Conservation (phyloP, 2,113 vertebrate species). For the Lycaon pictus region DNA sequence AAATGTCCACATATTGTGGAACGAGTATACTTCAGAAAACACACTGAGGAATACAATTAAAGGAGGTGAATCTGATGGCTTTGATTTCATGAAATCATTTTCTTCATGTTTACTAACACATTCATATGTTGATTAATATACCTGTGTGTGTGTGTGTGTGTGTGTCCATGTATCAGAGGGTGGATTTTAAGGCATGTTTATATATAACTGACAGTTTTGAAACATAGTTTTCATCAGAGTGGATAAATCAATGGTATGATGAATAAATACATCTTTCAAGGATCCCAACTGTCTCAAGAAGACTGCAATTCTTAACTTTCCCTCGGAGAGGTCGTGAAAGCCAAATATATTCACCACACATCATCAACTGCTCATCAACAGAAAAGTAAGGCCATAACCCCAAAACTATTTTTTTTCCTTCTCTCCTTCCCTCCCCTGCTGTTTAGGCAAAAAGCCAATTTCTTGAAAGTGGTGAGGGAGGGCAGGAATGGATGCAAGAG, state of each 20-base stretch:
- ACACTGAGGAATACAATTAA: neutral
- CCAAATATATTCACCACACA: constrained; percentile 39
- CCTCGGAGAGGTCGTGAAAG: constrained; percentile 51
- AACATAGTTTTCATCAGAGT: neutral
- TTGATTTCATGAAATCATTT: neutral
- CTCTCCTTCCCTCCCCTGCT: neutral
- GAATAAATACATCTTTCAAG: constrained; percentile 56
- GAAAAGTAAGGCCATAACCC: constrained; percentile 19
- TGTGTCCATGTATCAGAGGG: neutral
- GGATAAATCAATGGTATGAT: constrained; percentile 20
- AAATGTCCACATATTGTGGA: neutral
- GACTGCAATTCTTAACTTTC: constrained; percentile 35
- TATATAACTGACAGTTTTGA: constrained; percentile 12
- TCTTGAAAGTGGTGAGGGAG: constrained; percentile 29
- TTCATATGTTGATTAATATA: neutral
- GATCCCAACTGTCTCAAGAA: constrained; percentile 39
- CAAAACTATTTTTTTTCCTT: neutral
- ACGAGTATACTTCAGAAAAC: neutral
- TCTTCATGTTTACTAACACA: neutral
- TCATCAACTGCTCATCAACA: constrained; percentile 63
- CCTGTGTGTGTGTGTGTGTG: neutral
- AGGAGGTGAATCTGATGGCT: neutral
- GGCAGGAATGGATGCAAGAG: neutral
- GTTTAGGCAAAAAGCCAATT: constrained; percentile 68
- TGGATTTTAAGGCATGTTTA: neutral